These are phyloP conservation scores for Myodes glareolus DNA, from an alignment of 2,113 vertebrate genomes.

Conservation along the genomic window DNA sequence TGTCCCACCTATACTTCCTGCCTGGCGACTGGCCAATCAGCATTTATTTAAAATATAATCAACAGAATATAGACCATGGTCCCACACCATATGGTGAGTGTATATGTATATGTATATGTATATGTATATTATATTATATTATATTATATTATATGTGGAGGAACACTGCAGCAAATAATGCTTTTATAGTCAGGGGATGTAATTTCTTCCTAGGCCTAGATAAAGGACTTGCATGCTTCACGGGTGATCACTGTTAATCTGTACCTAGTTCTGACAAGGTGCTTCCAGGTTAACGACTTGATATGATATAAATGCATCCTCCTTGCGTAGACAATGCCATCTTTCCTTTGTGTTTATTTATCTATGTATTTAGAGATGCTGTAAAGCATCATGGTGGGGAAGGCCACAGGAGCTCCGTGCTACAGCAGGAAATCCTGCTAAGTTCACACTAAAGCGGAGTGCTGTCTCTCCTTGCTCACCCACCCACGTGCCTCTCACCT, in stretches of 20 bases:
- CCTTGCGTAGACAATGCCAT: neutral
- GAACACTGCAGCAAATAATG: neutral
- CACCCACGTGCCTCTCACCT: neutral
- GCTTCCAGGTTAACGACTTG: neutral
- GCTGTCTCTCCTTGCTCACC: neutral
- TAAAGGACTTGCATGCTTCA: neutral
- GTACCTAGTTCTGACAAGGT: neutral
- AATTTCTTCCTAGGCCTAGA: neutral
- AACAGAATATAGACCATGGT: no score
- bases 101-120: no score
- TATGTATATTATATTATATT: no score
- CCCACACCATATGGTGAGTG: no score
- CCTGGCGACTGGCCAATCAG: no score
- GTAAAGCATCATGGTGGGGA: neutral
- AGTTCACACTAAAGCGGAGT: conserved; percentile 43
- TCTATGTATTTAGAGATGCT: neutral
- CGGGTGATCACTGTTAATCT: neutral
- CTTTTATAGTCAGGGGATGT: neutral
- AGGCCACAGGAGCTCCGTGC: conserved; percentile 29
- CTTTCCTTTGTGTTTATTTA: neutral
- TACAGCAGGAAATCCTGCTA: neutral
- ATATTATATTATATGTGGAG: neutral
- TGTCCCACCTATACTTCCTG: no score
- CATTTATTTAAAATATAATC: no score
- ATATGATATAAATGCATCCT: neutral